Conservation (phyloP, 2,888 invertebrate species). For the Phania funesta region DNA sequence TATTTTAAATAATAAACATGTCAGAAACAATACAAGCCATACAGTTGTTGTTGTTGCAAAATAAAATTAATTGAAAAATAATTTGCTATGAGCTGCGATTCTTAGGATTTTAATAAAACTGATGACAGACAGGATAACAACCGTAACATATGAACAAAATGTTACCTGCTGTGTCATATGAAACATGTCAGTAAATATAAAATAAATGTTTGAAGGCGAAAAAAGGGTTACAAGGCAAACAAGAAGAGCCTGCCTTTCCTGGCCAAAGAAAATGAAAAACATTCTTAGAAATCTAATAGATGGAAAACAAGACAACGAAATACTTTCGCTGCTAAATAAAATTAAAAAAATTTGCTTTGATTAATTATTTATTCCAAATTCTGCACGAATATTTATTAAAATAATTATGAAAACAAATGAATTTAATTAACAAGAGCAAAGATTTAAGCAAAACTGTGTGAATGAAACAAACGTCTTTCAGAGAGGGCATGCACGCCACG, state of each 20-base stretch:
- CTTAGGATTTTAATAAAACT: slow-evolving; percentile 39
- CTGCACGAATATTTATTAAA: slow-evolving; percentile 44
- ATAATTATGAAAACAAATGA: slow-evolving; percentile 51
- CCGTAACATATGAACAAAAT: slow-evolving; percentile 50
- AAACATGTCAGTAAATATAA: slow-evolving; percentile 51
- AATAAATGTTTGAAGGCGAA: neutral
- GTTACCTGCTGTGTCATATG: slow-evolving; percentile 61
- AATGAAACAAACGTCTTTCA: neutral
- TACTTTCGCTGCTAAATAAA: too few relatives aligned
- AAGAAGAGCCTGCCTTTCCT: neutral
- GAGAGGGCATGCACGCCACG: neutral
- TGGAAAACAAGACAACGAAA: neutral
- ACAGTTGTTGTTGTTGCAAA: neutral
- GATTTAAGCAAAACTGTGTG: neutral
- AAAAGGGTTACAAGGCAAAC: slow-evolving; percentile 37
- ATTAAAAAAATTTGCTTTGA: slow-evolving; percentile 36
- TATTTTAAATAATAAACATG: slow-evolving; percentile 56
- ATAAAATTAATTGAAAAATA: slow-evolving; percentile 75
- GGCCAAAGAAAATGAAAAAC: neutral
- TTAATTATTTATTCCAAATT: slow-evolving; percentile 50
- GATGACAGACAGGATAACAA: slow-evolving; percentile 60
- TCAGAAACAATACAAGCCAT: slow-evolving; percentile 67
- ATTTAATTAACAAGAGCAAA: slow-evolving; percentile 53
- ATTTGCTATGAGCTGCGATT: slow-evolving; percentile 69
- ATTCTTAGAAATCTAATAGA: neutral